Conservation (phyloP, 2,113 vertebrate genomes). For the Platycercus adscitus region DNA sequence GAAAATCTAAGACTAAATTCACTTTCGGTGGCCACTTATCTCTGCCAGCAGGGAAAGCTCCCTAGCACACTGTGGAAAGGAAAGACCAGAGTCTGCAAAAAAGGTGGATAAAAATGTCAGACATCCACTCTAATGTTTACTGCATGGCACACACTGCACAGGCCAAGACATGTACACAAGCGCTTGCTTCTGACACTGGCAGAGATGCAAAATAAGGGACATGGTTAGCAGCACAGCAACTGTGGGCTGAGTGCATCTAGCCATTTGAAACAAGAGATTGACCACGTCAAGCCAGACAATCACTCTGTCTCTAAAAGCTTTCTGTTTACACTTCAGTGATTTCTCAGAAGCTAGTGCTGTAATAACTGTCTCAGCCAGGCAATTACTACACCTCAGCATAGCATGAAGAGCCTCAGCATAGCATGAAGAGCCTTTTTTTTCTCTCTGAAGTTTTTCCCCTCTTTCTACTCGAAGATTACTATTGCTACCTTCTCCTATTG, state of each 20-base stretch:
- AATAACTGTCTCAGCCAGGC: not conserved
- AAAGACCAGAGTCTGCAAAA: not conserved
- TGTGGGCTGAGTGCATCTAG: not conserved
- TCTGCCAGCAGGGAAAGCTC: not conserved
- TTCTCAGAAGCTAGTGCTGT: not conserved
- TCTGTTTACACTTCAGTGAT: not conserved
- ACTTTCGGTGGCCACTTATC: not conserved
- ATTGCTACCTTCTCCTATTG: not conserved
- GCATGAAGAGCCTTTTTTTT: not conserved
- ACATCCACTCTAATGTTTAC: not conserved
- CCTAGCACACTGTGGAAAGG: not conserved
- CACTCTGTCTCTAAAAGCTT: not conserved
- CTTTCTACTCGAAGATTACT: not conserved
- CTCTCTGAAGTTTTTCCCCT: not conserved
- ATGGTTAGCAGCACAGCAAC: not conserved
- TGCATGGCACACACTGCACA: not conserved
- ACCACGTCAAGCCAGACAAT: not conserved
- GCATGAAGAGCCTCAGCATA: not conserved
- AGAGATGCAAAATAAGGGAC: not conserved
- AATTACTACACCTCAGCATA: not conserved
- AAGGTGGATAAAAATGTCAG: not conserved
- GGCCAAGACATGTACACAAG: not conserved
- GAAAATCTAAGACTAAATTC: not conserved
- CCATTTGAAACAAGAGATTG: not conserved
- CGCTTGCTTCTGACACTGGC: not conserved